A percentile compares a stretch with the other conserved stretches of the same genome.
These are phyloP conservation scores for Rhyacophila evoluta DNA, from an alignment of 2,888 invertebrate genomes.

Conservation along the genomic window DNA sequence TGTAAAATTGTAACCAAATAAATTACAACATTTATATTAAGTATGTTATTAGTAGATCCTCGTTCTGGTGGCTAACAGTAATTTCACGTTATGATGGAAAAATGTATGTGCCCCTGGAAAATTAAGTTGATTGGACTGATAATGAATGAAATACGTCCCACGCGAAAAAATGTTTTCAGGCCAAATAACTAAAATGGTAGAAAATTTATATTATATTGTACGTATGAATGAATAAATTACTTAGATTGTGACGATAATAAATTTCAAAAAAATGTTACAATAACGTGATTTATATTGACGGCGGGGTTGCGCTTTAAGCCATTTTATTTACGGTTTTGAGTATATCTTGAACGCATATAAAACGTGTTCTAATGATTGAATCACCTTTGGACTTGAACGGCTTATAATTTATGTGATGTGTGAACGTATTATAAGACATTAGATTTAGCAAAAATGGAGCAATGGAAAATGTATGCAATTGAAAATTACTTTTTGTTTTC, in stretches of 20 bases:
- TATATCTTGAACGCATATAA: too few relatives aligned
- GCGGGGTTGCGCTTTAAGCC: not conserved
- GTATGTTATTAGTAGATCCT: not conserved
- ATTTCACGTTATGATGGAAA: not conserved
- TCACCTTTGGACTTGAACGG: too few relatives aligned
- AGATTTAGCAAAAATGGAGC: too few relatives aligned
- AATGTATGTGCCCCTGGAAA: not conserved
- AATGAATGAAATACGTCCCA: not conserved
- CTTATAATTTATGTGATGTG: too few relatives aligned
- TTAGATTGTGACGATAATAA: not conserved
- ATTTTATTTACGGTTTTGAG: slow-evolving; percentile 27
- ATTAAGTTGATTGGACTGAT: slow-evolving; percentile 16
- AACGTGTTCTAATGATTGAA: too few relatives aligned
- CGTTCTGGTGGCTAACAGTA: not conserved
- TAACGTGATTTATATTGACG: not conserved
- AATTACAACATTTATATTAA: too few relatives aligned
- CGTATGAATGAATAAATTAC: slow-evolving; percentile 1
- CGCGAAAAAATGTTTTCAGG: not conserved
- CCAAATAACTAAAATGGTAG: not conserved
- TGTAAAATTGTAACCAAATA: too few relatives aligned
- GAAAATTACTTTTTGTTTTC: too few relatives aligned
- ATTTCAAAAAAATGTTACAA: not conserved
- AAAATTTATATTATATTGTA: not conserved
- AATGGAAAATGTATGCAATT: too few relatives aligned
- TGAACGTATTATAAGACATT: too few relatives aligned